Conservation (phyloP, 1,140 invertebrate species). For the Camponotus floridanus region DNA sequence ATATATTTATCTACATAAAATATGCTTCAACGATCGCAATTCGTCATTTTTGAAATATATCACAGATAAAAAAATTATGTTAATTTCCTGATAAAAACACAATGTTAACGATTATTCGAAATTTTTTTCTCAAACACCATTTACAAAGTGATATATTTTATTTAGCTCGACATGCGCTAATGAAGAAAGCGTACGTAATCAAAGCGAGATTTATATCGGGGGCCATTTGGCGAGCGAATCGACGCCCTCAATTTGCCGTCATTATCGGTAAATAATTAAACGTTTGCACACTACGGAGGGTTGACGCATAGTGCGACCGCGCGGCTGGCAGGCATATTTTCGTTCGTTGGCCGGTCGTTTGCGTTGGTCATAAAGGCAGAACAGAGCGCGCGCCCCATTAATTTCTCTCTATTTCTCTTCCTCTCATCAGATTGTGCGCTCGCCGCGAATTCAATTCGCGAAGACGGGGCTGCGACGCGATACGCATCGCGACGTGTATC, state of each 20-base stretch:
- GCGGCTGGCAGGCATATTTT: constrained; percentile 1
- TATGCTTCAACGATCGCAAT: constrained; percentile 8
- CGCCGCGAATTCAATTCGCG: constrained; percentile 15
- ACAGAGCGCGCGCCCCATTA: background rate
- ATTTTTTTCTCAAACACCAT: constrained; percentile 11
- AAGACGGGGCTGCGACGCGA: constrained; percentile 4
- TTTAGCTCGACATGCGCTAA: background rate
- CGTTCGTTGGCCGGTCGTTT: background rate
- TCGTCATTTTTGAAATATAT: background rate
- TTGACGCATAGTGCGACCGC: background rate
- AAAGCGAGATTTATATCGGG: constrained; percentile 7
- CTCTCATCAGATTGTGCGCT: background rate
- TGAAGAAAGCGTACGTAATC: constrained; percentile 23
- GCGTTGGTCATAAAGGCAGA: background rate
- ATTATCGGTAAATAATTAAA: constrained; percentile 63
- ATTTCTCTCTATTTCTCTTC: background rate
- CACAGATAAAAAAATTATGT: background rate
- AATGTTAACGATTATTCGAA: constrained; percentile 4
- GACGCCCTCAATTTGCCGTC: constrained; percentile 22
- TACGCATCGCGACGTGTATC: constrained; percentile 27
- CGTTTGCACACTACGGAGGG: background rate
- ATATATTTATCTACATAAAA: constrained; percentile 17
- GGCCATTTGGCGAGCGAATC: constrained; percentile 20
- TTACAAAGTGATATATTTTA: constrained; percentile 11
- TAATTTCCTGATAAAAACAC: constrained; percentile 9